A percentile compares a stretch with the other conserved stretches of the same genome.
Evolutionary conservation across 2,888 invertebrate genomes (phyloP).

Genomic region (Neelides folsomi): DNA sequence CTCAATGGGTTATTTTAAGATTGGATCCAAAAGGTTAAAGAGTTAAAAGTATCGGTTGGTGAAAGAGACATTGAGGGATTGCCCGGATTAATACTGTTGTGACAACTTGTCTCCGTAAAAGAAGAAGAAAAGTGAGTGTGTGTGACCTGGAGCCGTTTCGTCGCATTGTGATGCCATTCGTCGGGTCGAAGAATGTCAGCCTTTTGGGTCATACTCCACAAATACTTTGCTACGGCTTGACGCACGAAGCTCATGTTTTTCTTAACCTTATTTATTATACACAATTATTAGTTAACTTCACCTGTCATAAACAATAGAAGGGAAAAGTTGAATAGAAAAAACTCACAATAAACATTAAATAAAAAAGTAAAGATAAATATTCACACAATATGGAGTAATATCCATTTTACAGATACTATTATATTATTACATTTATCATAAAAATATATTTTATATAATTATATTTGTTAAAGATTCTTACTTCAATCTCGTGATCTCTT

Average conservation of each 20-base stretch:
- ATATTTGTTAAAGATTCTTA: slow-evolving; percentile 36
- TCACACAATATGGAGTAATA: too few species aligned
- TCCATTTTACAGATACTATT: too few species aligned
- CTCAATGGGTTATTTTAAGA: background rate
- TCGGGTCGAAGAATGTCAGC: slow-evolving; percentile 52
- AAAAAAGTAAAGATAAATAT: background rate
- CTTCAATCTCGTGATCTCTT: slow-evolving; percentile 57
- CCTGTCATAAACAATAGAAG: background rate
- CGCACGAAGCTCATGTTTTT: slow-evolving; percentile 57
- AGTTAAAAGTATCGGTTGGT: background rate
- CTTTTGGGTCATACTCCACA: slow-evolving; percentile 58
- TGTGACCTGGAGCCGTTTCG: slow-evolving; percentile 41
- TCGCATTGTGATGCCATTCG: slow-evolving; percentile 64
- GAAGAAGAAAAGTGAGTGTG: background rate
- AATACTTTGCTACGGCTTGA: slow-evolving; percentile 57
- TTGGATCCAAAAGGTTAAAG: background rate
- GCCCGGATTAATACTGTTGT: too few species aligned
- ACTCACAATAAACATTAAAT: background rate
- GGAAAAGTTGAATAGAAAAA: background rate
- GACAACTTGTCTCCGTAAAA: background rate
- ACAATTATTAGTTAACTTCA: background rate
- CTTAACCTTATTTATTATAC: slow-evolving; percentile 52
- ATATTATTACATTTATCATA: background rate
- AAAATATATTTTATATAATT: background rate
- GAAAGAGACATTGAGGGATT: too few species aligned